Conservation (phyloP, 2,888 invertebrate species). For the Nomada fabriciana region DNA sequence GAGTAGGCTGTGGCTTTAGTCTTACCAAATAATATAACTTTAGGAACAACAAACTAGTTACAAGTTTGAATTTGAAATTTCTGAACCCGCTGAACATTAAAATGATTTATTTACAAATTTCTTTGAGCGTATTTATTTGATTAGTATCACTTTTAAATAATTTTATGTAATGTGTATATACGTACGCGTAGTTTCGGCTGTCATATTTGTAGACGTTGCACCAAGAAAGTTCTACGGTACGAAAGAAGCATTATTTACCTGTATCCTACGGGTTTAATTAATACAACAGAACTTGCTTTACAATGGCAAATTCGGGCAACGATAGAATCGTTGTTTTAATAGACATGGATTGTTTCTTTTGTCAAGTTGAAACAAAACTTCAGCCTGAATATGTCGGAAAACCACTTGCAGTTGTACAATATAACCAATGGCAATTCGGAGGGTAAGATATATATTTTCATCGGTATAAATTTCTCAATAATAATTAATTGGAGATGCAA, state of each 20-base stretch:
- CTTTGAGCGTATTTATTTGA: too few relatives aligned
- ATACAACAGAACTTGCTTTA: background rate
- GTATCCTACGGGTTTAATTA: too few relatives aligned
- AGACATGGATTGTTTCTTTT: conserved; percentile 99
- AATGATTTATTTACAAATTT: background rate
- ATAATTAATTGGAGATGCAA: background rate
- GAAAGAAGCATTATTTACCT: too few relatives aligned
- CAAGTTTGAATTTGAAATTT: background rate
- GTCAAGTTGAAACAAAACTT: conserved; percentile 98
- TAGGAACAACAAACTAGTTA: conserved; percentile 35
- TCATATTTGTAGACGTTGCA: too few relatives aligned
- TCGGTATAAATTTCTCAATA: background rate
- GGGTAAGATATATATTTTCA: conserved; percentile 87
- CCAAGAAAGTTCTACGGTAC: too few relatives aligned
- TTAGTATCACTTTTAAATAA: too few relatives aligned
- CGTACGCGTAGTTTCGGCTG: too few relatives aligned
- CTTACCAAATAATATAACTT: conserved; percentile 33
- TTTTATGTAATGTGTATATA: too few relatives aligned
- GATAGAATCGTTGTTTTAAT: conserved; percentile 89
- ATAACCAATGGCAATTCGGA: conserved; percentile 96
- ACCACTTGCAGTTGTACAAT: conserved; percentile 98
- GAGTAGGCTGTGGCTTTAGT: too few relatives aligned
- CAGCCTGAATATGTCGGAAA: conserved; percentile 92
- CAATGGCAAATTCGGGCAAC: conserved; percentile 46
- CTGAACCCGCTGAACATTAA: background rate